Conservation (phyloP, 92 coral and sea anemone species). For the Heliopora coerulea region DNA sequence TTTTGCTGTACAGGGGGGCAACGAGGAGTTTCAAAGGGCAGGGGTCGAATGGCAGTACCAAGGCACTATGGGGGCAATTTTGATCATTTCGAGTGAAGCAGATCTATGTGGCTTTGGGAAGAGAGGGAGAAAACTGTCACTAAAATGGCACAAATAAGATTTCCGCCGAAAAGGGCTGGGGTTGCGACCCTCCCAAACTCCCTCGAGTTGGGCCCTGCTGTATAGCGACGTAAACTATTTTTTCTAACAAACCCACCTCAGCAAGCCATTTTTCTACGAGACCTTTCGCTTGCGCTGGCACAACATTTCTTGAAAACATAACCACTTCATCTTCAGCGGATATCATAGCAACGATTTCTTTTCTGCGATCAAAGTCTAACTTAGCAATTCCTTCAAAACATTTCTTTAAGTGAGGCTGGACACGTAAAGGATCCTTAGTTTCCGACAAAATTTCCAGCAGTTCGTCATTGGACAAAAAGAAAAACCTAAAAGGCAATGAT, state of each 20-base stretch:
- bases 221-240: no score
- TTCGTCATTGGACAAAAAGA: constrained; percentile 95
- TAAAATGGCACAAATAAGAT: no score
- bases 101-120: no score
- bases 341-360: constrained; percentile 91
- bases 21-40: no score
- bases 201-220: no score
- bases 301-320: constrained; percentile 67
- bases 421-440: constrained; percentile 96
- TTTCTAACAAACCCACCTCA: background rate
- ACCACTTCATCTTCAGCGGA: constrained; percentile 92
- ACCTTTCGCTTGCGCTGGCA: constrained; percentile 87
- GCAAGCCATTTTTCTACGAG: constrained; percentile 93
- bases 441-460: constrained; percentile 92
- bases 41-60: no score
- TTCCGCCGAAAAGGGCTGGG: no score
- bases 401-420: constrained; percentile 96
- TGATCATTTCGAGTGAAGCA: no score
- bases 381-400: constrained; percentile 98
- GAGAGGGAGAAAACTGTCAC: no score
- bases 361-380: constrained; percentile 73
- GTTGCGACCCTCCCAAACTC: no score
- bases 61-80: no score
- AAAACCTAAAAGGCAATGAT: constrained; percentile 59
- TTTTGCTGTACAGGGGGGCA: no score